A percentile compares a stretch with the other conserved stretches of the same genome.
Evolutionary conservation across 2,113 vertebrate species (phyloP).

Genomic region (Saguinus midas): DNA sequence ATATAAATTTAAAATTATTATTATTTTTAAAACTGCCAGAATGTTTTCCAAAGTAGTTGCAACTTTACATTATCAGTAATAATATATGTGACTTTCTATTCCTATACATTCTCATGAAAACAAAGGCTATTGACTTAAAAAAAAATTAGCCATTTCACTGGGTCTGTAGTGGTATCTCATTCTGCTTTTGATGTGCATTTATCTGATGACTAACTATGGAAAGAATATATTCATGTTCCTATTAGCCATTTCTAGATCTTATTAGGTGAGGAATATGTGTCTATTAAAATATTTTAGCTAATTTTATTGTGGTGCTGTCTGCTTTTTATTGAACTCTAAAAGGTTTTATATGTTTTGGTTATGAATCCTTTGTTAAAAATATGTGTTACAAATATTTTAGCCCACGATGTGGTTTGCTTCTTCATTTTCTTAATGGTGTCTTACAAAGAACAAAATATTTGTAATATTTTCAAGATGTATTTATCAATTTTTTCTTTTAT

Average conservation of each 20-base stretch:
- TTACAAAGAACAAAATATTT: background rate
- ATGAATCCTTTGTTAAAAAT: background rate
- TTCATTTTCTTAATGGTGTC: background rate
- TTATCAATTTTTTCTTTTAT: background rate
- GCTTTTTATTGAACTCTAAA: background rate
- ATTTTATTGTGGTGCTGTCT: background rate
- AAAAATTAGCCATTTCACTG: background rate
- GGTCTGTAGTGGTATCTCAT: background rate
- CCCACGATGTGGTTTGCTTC: background rate
- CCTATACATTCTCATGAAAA: background rate
- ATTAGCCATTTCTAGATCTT: background rate
- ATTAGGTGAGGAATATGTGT: background rate
- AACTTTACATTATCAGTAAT: background rate
- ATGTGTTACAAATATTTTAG: background rate
- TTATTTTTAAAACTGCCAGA: background rate
- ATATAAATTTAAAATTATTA: background rate
- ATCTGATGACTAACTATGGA: background rate
- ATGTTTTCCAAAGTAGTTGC: background rate
- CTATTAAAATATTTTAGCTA: background rate
- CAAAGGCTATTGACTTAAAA: background rate
- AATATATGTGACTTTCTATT: background rate
- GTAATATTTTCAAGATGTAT: background rate
- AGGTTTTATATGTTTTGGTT: background rate
- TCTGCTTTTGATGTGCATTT: background rate
- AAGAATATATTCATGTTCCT: background rate